Evolutionary conservation across 2,888 invertebrate species (phyloP).

Genomic region (Leptinotarsa rubiginosa): DNA sequence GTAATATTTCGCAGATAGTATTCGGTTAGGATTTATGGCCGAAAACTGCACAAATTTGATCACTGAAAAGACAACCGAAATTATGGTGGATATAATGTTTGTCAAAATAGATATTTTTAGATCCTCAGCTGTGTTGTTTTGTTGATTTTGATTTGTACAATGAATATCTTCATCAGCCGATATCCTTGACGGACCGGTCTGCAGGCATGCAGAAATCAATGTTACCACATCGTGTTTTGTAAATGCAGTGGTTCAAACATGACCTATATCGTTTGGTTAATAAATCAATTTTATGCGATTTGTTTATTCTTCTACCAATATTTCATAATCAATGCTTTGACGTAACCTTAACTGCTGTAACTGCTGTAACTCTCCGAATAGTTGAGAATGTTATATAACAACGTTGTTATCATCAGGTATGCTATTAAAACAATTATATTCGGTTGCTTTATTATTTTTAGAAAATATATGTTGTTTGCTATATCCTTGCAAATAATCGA

Average conservation of each 20-base stretch:
- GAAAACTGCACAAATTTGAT: too few relatives aligned
- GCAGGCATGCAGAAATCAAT: slow-evolving; percentile 16
- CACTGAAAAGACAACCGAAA: too few relatives aligned
- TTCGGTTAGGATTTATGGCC: too few relatives aligned
- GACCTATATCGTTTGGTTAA: slow-evolving; percentile 11
- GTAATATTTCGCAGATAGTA: too few relatives aligned
- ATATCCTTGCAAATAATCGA: too few relatives aligned
- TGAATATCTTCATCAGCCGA: not conserved
- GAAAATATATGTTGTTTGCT: too few relatives aligned
- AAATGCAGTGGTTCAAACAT: slow-evolving; percentile 19
- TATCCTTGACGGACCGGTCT: slow-evolving; percentile 11
- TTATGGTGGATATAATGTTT: too few relatives aligned
- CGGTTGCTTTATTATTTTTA: not conserved
- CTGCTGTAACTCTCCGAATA: not conserved
- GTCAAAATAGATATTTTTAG: too few relatives aligned
- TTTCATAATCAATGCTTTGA: not conserved
- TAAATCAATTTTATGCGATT: slow-evolving; percentile 5
- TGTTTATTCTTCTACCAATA: not conserved
- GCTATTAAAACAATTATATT: not conserved
- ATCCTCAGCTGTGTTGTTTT: too few relatives aligned
- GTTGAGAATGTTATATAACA: slow-evolving; percentile 7
- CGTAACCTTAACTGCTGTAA: not conserved
- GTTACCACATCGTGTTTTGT: slow-evolving; percentile 26
- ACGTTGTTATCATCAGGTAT: not conserved
- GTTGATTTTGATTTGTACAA: not conserved